Percentiles rank a stretch among this genome's conserved stretches.
Evolutionary conservation across 2,797 vertebrate genomes (phyloP).

Genomic region (Betta splendens): DNA sequence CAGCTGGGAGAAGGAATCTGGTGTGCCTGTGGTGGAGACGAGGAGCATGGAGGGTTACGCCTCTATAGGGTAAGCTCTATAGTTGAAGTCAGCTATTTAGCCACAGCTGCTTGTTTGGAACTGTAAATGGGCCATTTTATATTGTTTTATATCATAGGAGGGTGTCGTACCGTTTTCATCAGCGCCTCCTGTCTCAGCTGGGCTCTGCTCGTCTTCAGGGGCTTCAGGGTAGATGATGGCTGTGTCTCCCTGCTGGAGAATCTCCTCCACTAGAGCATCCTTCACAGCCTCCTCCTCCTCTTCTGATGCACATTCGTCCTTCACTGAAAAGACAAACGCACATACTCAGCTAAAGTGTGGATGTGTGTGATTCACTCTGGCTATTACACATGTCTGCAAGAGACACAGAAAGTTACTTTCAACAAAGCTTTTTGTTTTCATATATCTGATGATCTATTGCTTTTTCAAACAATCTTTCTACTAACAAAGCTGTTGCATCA

Average conservation of each 20-base stretch:
- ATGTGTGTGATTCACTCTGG: no score
- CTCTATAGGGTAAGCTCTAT: no score
- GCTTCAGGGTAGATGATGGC: slow-evolving; percentile 96
- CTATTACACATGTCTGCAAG: no score
- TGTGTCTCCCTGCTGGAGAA: slow-evolving; percentile 95
- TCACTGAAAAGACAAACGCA: slow-evolving; percentile 79
- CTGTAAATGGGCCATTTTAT: no score
- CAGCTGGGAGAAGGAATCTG: slow-evolving; percentile 92
- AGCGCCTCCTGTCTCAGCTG: slow-evolving; percentile 89
- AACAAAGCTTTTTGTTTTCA: no score
- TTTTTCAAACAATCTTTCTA: neutral
- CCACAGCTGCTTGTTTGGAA: no score
- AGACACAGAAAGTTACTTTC: no score
- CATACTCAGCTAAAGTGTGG: neutral
- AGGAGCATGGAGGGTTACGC: neutral
- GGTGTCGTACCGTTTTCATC: slow-evolving; percentile 91
- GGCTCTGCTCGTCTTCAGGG: slow-evolving; percentile 95
- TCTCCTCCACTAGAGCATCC: slow-evolving; percentile 93
- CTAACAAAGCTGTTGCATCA: no score
- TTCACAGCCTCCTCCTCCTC: slow-evolving; percentile 90
- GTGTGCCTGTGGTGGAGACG: slow-evolving; percentile 83
- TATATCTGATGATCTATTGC: no score
- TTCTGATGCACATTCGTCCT: slow-evolving; percentile 93
- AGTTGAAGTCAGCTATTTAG: slow-evolving; percentile 6
- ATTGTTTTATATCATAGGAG: no score